Evolutionary conservation across 92 coral and sea anemone genomes (phyloP).

Genomic region (Parazoanthus darwini): DNA sequence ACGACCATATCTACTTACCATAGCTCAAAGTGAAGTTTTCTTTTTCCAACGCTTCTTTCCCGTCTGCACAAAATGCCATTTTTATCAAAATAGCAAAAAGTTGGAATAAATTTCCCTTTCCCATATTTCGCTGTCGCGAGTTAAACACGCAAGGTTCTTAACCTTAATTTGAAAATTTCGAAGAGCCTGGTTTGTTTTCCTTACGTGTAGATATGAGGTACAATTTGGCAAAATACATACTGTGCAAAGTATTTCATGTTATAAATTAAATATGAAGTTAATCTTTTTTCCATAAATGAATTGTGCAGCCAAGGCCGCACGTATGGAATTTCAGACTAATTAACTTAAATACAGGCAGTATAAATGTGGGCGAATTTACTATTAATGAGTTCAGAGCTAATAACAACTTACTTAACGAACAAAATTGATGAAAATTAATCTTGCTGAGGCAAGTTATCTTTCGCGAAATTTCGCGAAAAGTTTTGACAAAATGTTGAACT

Average conservation of each 20-base stretch:
- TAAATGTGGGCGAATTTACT: background rate
- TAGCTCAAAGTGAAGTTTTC: background rate
- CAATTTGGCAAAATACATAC: background rate
- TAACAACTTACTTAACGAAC: background rate
- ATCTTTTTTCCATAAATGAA: background rate
- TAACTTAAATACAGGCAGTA: background rate
- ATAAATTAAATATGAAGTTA: background rate
- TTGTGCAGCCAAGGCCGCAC: background rate
- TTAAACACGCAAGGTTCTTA: background rate
- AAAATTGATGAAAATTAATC: background rate
- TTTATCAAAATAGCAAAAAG: no score
- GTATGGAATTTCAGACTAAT: background rate
- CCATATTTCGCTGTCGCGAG: background rate
- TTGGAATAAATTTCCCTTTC: background rate
- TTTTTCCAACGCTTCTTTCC: background rate
- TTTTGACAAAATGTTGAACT: no score
- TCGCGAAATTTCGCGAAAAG: background rate
- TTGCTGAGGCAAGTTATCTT: background rate
- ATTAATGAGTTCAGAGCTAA: background rate
- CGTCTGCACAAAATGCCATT: background rate
- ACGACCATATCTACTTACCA: background rate
- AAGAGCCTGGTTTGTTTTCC: background rate
- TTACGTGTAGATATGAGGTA: background rate
- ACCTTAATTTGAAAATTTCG: background rate
- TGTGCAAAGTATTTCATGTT: background rate